Evolutionary conservation across 2,797 vertebrate species (phyloP), one percentile per base, ranked within the genome.

Genomic region (Gymnoscopelus braueri): DNA sequence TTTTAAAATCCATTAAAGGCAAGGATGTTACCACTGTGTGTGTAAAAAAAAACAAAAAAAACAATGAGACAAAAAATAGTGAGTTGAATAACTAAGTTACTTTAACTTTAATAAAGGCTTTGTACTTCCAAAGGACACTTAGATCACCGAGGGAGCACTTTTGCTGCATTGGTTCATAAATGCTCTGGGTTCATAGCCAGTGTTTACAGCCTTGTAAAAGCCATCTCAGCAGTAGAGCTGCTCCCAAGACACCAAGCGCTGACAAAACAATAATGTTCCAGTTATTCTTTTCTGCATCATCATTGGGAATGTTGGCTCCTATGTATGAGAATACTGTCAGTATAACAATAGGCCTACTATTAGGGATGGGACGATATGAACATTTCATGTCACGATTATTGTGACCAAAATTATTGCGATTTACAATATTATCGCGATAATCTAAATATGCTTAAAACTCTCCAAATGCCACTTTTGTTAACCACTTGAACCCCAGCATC

Each of bases 201-300:
- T 89, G 89, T 92, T 92, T 91, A 88, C 88, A 85, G 84, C 69
- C 83, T 76, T 77, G 80, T 90, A 79, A 89, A 86, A 86, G 80
- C 58, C 82, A 74, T 23, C 81, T 81, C 75, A 69, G 78, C 82
- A 76, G 75, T 48, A 54, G 72, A 80, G 75, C 77, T 15, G 32
- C 60, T 65, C 72, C 67, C 80, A 68, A 77, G 76, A 75, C 75
- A 77, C 79, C 69, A 57, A 44, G 48, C 87, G 84, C 85, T 79
- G 79, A 77, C 82, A 72, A 59, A 81, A 79, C 67, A 61, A 79
- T 78, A 80, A 82, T 81, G 72, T 73, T 67, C 53, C 64, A 65
- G 11, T 68, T 13, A 66, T 59, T 12, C 60, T 63, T 77, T 63
- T 72, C 65, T 61, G 39, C 71, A 50, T 79, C 67, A 26, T 24